These are phyloP conservation scores for Hermetia illucens DNA, from an alignment of 1,140 invertebrate species.

Conservation along the genomic window DNA sequence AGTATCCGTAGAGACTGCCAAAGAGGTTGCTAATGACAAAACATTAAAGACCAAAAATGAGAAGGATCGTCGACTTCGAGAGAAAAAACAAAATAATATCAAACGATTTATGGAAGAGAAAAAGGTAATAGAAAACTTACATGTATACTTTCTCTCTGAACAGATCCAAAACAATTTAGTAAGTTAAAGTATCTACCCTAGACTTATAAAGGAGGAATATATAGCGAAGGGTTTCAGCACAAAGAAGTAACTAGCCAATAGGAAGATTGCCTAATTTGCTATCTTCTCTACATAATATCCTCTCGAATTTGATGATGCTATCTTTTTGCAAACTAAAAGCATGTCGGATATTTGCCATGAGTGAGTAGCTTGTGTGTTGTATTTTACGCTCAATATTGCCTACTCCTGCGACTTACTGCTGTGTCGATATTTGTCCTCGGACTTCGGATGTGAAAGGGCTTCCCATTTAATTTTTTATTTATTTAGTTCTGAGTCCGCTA, in stretches of 20 bases:
- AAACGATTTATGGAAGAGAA: constrained; percentile 98
- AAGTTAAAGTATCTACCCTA: not conserved
- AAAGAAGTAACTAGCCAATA: not conserved
- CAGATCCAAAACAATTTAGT: not conserved
- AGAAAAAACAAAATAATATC: constrained; percentile 97
- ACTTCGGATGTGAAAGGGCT: too few relatives aligned
- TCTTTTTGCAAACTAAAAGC: too few relatives aligned
- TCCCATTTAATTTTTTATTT: too few relatives aligned
- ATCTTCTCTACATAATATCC: not conserved
- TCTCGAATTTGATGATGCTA: not conserved
- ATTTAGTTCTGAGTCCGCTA: too few relatives aligned
- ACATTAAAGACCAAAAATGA: constrained; percentile 95
- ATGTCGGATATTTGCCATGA: too few relatives aligned
- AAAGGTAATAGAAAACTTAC: constrained; percentile 38
- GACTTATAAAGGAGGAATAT: not conserved
- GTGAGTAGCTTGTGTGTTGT: too few relatives aligned
- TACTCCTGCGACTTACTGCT: too few relatives aligned
- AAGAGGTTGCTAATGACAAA: constrained; percentile 91
- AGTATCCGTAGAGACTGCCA: constrained; percentile 90
- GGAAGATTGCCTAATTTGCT: not conserved
- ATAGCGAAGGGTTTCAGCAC: not conserved
- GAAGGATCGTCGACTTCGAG: constrained; percentile 80
- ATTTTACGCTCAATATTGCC: too few relatives aligned
- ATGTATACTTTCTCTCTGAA: constrained; percentile 2
- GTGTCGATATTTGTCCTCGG: too few relatives aligned